These are phyloP conservation scores for Drosophila carrolli DNA, from an alignment of 1,140 invertebrate genomes.

Conservation along the genomic window DNA sequence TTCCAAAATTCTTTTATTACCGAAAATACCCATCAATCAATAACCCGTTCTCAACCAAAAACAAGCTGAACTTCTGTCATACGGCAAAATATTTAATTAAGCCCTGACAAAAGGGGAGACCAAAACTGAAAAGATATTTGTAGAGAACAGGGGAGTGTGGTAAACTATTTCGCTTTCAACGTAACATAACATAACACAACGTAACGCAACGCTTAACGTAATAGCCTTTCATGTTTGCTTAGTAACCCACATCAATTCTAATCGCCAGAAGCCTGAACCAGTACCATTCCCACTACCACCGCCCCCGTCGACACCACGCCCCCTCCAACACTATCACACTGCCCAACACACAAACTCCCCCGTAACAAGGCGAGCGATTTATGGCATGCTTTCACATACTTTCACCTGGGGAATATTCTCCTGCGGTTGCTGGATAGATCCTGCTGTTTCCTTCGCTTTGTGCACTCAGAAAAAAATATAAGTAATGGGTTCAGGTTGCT, in stretches of 20 bases:
- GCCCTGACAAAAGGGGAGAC: background rate
- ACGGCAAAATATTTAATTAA: conserved; percentile 48
- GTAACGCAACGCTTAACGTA: conserved; percentile 75
- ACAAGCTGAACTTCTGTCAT: conserved; percentile 17
- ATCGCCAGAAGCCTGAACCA: conserved; percentile 63
- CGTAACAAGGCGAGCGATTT: conserved; percentile 70
- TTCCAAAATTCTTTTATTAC: background rate
- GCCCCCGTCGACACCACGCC: conserved; percentile 8
- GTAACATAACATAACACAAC: conserved; percentile 42
- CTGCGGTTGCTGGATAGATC: conserved; percentile 25
- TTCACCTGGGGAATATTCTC: conserved; percentile 81
- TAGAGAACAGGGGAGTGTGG: background rate
- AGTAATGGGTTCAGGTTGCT: too few species aligned
- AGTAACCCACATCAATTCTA: conserved; percentile 83
- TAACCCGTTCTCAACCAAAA: background rate
- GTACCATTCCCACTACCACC: conserved; percentile 25
- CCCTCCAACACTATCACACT: conserved; percentile 35
- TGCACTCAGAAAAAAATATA: background rate
- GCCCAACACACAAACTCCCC: conserved; percentile 7
- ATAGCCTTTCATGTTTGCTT: conserved; percentile 83
- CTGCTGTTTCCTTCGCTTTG: conserved; percentile 2
- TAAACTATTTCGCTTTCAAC: conserved; percentile 60
- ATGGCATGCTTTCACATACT: conserved; percentile 83
- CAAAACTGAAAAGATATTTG: background rate
- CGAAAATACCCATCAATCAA: background rate